Conservation (phyloP, 2,113 vertebrate genomes). For the Picathartes gymnocephalus region DNA sequence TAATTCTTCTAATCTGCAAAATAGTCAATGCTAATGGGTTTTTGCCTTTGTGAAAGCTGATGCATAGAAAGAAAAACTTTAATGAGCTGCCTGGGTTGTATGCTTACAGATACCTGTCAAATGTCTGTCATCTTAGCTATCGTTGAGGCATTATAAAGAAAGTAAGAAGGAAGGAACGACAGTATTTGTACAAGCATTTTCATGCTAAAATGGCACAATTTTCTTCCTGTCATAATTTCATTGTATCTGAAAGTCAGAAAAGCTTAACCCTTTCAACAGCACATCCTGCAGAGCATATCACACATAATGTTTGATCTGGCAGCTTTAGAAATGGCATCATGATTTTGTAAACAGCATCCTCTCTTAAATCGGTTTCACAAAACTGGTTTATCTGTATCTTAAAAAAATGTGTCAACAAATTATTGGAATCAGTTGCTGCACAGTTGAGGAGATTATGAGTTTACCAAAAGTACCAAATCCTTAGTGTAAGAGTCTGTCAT, state of each 20-base stretch:
- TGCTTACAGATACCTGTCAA: slow-evolving; percentile 88
- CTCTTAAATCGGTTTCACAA: slow-evolving; percentile 54
- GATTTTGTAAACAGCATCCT: slow-evolving; percentile 64
- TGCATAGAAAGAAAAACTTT: slow-evolving; percentile 87
- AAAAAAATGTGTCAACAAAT: slow-evolving; percentile 62
- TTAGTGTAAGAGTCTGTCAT: slow-evolving; percentile 24
- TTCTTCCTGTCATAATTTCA: slow-evolving; percentile 90
- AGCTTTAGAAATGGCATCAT: slow-evolving; percentile 46
- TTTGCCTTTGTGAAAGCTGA: slow-evolving; percentile 89
- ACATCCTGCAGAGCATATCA: slow-evolving; percentile 37
- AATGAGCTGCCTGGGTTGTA: slow-evolving; percentile 87
- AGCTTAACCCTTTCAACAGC: slow-evolving; percentile 81
- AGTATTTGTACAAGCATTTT: slow-evolving; percentile 89
- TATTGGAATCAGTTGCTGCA: slow-evolving; percentile 62
- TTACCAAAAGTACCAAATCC: slow-evolving; percentile 48
- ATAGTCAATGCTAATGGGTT: slow-evolving; percentile 93
- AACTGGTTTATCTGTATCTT: slow-evolving; percentile 49
- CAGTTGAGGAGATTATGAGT: slow-evolving; percentile 29
- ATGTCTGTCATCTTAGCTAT: slow-evolving; percentile 87
- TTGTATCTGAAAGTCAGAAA: slow-evolving; percentile 83
- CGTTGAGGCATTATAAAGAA: slow-evolving; percentile 85
- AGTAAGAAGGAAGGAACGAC: slow-evolving; percentile 82
- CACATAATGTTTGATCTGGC: background rate
- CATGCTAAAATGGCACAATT: slow-evolving; percentile 89
- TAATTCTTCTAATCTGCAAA: slow-evolving; percentile 89